Evolutionary conservation across 2,888 invertebrate species (phyloP), one percentile per base, ranked within the genome.

Genomic region (Bursaphelenchus okinawaensis): DNA sequence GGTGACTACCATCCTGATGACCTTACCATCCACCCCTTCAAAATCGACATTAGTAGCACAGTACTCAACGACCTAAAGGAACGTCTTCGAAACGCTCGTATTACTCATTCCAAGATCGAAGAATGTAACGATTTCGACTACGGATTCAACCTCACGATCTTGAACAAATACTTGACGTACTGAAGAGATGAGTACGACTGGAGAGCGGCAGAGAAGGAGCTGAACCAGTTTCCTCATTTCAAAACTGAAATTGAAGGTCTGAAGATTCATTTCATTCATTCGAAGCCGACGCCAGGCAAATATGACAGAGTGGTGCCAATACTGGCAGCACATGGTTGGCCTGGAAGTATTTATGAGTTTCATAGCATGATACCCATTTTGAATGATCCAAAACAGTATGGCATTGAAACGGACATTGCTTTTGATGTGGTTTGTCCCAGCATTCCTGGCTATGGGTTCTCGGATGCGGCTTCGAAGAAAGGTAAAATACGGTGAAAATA

Each of bases 111-210:
- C 24, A 66, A 67, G 4, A 61, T 76, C 68, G 79, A 82, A 57
- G 77, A 80, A 56, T 84, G 86, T 0, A 88, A 73, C 52, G 68
- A 87, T 7, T 92, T 91, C 83, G 87, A 88, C 66, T 92, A 92
- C 78, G 93, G 93, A 1, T 89, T 92, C 81, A 90, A 91, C 78
- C 84, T 89, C 0, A 86, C 88, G 50, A 60, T 50, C 4, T 50
- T 71, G 4, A 85, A 87, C 16, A 86, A 70, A 52, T 85, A 92
- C 7, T 83, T 90, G 0, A 87, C 89, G 54, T 90, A 90, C 83
- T 94, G 94, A 93, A 70, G 70, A 51, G 87, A 87, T 12, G 88
- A 88, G 50, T 92, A 90, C 82, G 87, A 90, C 75, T 90, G 90
- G 89, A 83, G 84, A 27, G 87, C 88, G 59, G 86, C 90, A 8